Conservation (phyloP, 2,888 invertebrate species). For the Cylloceria caligata region DNA sequence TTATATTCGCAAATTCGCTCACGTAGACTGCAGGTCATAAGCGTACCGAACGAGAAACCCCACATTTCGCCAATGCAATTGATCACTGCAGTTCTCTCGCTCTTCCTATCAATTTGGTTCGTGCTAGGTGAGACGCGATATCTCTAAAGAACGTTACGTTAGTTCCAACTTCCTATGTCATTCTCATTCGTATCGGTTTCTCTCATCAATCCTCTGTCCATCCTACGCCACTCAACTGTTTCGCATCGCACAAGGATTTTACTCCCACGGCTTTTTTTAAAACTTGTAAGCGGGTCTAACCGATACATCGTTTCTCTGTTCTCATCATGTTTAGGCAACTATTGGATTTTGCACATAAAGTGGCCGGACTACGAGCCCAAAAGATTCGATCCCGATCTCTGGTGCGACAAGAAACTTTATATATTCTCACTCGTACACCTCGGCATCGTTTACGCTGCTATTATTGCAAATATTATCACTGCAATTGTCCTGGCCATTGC, state of each 20-base stretch:
- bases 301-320: neutral
- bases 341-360: conserved; percentile 91
- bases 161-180: conserved; percentile 5
- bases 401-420: conserved; percentile 92
- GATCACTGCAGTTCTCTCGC: conserved; percentile 88
- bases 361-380: conserved; percentile 91
- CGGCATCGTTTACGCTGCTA: conserved; percentile 88
- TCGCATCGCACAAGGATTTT: neutral
- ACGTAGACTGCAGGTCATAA: conserved; percentile 80
- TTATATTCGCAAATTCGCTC: conserved; percentile 81
- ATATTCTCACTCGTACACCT: conserved; percentile 91
- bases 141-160: neutral
- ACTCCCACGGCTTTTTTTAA: neutral
- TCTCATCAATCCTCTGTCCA: neutral
- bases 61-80: conserved; percentile 87
- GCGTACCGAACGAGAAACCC: conserved; percentile 74
- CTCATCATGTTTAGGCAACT: conserved; percentile 85
- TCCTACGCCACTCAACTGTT: neutral
- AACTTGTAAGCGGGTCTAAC: too few species aligned
- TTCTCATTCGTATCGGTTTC: neutral
- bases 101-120: conserved; percentile 91
- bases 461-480: conserved; percentile 87
- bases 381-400: conserved; percentile 91
- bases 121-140: conserved; percentile 86
- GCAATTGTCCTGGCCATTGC: conserved; percentile 88